Base-by-base conservation (phyloP, 2,113 vertebrate species). In the Eretmochelys imbricata region DNA sequence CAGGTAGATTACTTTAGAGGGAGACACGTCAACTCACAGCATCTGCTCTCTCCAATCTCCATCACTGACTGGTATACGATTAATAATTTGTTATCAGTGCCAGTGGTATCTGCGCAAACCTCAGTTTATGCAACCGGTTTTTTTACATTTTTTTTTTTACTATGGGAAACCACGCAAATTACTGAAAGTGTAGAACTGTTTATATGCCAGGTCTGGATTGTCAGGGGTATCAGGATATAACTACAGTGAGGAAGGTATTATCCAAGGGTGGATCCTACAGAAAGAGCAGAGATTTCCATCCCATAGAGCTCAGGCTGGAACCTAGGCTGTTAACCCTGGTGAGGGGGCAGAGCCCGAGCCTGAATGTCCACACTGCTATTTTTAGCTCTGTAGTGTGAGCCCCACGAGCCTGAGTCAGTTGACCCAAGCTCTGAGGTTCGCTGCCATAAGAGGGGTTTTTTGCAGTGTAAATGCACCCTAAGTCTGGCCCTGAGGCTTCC, bases 1-100 rank as follows among this genome's bases (percentile, higher is more conserved):
- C 91, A 85, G 95, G 84, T 91, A 85, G 69, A 17, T 69, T 78
- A 93, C 96, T 91, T 19, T 90, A 90, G 91, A 51, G 46, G 27
- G 48, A 94, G 38, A 38, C 65, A 84, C 27, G 91, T 55, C 65
- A 85, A 48, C 55, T 94, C 57, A 80, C 5, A 93, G 84, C 78
- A 51, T 3, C 24, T 54, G 1, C 78, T 62, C 20, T 75, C 16
- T 87, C 57, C 27, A 87, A 79, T 95, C 94, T 90, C 69, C 42
- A 59, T 90, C 80, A 95, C 82, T 91, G 95, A 94, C 80, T 85
- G 17, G 1, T 49, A 5, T 80, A 90, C 84, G 87, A 89, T 89
- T 95, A 91, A 91, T 78, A 84, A 88, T 51, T 87, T 91, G 10
- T 55, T 87, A 62, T 87, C 82, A 96, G 55, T 24, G 3, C 14